Evolutionary conservation across 2,797 vertebrate species (phyloP).

Genomic region (Sphenodon punctatus): DNA sequence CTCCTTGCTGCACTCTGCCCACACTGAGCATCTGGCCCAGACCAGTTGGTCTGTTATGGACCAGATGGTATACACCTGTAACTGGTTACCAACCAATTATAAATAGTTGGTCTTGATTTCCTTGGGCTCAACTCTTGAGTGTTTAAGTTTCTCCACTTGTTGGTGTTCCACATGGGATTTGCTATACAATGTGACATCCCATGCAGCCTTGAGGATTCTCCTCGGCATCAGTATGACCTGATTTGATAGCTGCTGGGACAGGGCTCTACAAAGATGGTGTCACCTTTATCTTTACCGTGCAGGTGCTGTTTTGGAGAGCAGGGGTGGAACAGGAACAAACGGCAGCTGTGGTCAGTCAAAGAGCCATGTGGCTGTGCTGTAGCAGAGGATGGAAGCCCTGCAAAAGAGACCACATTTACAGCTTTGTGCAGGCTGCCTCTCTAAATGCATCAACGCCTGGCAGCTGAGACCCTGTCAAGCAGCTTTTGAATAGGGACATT

Average conservation of each 20-base stretch:
- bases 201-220: neutral
- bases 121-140: neutral
- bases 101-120: neutral
- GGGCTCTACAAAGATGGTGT: neutral
- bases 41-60: too few species aligned
- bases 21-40: fast-evolving
- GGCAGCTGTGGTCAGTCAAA: neutral
- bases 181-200: neutral
- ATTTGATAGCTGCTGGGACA: neutral
- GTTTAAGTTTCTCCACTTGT: neutral
- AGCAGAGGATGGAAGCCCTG: neutral
- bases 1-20: fast-evolving
- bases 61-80: fast-evolving
- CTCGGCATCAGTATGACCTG: fast-evolving
- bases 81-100: fast-evolving
- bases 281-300: neutral
- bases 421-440: neutral
- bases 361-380: fast-evolving
- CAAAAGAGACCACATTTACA: neutral
- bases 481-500: neutral
- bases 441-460: neutral
- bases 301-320: neutral
- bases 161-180: neutral
- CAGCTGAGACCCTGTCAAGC: constrained; percentile 32
- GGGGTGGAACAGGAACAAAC: fast-evolving